phyloP scores from a whole-genome alignment of 2,888 invertebrate genomes.

The Coleophora flavipennella region DNA sequence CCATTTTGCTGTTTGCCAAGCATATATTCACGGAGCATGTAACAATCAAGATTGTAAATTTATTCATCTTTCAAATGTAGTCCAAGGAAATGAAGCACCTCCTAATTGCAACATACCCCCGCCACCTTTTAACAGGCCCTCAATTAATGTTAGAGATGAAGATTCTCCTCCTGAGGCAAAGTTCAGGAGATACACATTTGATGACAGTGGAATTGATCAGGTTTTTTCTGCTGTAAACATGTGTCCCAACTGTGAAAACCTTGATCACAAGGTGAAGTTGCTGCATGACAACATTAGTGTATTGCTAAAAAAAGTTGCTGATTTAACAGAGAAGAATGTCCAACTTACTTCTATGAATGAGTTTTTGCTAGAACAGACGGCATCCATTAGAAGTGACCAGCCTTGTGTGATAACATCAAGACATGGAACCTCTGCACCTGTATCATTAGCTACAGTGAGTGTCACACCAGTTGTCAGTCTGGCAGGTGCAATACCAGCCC shows the following conservation, averaged over 20 bases:
- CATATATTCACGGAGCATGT: conserved; percentile 72
- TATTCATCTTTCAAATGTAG: conserved; percentile 40
- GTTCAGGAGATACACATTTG: conserved; percentile 46
- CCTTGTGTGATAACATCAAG: conserved; percentile 64
- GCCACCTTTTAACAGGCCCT: conserved; percentile 34
- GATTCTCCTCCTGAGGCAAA: conserved; percentile 61
- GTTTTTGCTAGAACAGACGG: conserved; percentile 57
- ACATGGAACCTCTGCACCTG: conserved; percentile 61
- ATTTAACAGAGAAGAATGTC: conserved; percentile 58
- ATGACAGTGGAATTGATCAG: conserved; percentile 45
- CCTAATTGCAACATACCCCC: conserved; percentile 28
- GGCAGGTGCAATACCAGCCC: conserved; percentile 52
- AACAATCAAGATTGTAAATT: conserved; percentile 57
- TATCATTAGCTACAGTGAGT: conserved; percentile 63
- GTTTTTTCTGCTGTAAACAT: conserved; percentile 33
- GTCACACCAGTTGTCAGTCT: conserved; percentile 63
- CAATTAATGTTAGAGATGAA: conserved; percentile 43
- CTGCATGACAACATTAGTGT: conserved; percentile 65
- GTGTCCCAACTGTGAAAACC: conserved; percentile 51
- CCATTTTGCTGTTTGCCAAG: conserved; percentile 72
- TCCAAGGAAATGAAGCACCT: conserved; percentile 27
- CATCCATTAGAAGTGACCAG: conserved; percentile 52
- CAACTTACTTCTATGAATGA: conserved; percentile 66
- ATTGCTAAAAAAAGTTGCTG: conserved; percentile 56
- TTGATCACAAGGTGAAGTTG: conserved; percentile 57